phyloP scores from a whole-genome alignment of 1,140 invertebrate genomes.

The Steinernema khuongi region DNA sequence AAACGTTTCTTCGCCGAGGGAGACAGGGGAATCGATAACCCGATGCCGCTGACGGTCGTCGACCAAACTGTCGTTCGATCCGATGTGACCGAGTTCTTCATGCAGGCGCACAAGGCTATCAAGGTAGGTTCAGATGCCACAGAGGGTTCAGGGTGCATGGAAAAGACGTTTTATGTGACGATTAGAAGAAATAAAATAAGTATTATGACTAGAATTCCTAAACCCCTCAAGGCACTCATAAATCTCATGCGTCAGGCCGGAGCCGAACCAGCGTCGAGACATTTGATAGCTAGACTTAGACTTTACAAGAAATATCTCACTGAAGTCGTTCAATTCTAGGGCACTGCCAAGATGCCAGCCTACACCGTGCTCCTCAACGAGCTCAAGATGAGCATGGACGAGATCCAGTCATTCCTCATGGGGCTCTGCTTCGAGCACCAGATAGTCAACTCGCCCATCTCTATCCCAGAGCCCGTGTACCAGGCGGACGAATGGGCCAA shows the following conservation, averaged over 20 bases:
- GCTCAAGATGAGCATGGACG: slow-evolving; percentile 29
- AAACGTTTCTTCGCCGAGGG: slow-evolving; percentile 31
- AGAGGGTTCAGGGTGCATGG: neutral
- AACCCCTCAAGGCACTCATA: too few species aligned
- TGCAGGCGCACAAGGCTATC: slow-evolving; percentile 32
- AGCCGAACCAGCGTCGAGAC: too few species aligned
- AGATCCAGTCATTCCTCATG: slow-evolving; percentile 27
- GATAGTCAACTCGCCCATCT: slow-evolving; percentile 24
- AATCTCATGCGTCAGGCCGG: too few species aligned
- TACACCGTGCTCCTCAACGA: slow-evolving; percentile 39
- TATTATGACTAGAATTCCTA: too few species aligned
- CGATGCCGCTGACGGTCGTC: slow-evolving; percentile 28
- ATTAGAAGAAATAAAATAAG: too few species aligned
- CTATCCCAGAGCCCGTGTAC: slow-evolving; percentile 36
- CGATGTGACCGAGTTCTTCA: slow-evolving; percentile 38
- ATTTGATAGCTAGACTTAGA: too few species aligned
- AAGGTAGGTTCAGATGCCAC: too few species aligned
- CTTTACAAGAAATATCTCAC: too few species aligned
- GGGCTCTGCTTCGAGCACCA: slow-evolving; percentile 36
- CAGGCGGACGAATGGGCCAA: slow-evolving; percentile 42
- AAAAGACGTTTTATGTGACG: neutral
- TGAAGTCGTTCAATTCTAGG: slow-evolving; percentile 24
- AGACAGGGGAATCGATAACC: slow-evolving; percentile 22
- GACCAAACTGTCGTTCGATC: slow-evolving; percentile 28
- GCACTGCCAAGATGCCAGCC: slow-evolving; percentile 29